phyloP scores from a whole-genome alignment of 2,797 vertebrate genomes.

The Myiotriccus ornatus region DNA sequence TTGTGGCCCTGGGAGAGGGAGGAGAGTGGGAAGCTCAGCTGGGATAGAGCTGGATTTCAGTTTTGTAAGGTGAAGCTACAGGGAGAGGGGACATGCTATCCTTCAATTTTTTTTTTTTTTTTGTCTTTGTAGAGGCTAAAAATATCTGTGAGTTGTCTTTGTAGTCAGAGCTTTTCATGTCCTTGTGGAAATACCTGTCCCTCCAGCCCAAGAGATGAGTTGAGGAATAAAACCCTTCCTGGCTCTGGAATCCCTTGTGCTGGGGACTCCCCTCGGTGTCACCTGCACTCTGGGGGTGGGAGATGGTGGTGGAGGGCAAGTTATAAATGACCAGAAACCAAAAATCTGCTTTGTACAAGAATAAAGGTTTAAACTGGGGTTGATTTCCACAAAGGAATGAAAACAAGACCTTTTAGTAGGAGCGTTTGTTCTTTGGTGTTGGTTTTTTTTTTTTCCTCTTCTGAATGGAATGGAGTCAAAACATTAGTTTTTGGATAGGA shows the following conservation, averaged over 20 bases:
- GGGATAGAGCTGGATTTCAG: neutral
- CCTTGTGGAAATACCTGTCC: neutral
- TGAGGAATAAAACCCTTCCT: neutral
- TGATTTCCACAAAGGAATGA: neutral
- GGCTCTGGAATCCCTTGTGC: neutral
- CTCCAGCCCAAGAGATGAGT: no score
- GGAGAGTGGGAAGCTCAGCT: neutral
- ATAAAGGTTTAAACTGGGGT: neutral
- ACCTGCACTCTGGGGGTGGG: accelerated
- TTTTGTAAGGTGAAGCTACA: neutral
- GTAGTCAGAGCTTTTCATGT: neutral
- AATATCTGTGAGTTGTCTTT: neutral
- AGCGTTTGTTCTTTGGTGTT: neutral
- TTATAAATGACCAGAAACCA: neutral
- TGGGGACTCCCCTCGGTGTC: neutral
- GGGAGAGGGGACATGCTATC: neutral
- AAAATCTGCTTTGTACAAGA: neutral
- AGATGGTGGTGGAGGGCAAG: neutral
- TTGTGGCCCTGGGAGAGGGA: neutral
- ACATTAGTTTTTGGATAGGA: neutral
- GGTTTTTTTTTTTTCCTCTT: neutral
- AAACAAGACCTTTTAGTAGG: neutral
- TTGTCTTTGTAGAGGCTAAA: neutral
- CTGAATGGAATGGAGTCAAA: slow-evolving; percentile 21
- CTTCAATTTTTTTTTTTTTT: neutral